Evolutionary conservation across 2,888 invertebrate species (phyloP), one percentile per base, ranked within the genome.

Genomic region (Portevinia maculata): DNA sequence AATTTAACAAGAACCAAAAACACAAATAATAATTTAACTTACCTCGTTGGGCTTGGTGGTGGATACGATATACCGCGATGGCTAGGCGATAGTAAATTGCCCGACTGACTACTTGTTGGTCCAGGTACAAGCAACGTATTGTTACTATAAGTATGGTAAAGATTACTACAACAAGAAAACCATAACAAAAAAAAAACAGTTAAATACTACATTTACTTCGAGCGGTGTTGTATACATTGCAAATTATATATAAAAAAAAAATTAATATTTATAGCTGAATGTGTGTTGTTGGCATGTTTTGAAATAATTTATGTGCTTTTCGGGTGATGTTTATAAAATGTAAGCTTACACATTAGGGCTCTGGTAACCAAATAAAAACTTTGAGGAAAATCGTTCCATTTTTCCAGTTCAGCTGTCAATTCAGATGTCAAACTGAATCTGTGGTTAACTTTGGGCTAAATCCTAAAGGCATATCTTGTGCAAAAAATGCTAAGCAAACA

Each of bases 61-160:
- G 96, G 96, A 89, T 96, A 96, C 84, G 96, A 96, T 78, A 94
- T 94, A 78, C 96, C 96, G 86, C 94, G 92, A 87, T 93, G 93
- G 86, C 93, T 93, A 8, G 94, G 92, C 87, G 92, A 93, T 86
- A 92, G 89, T 88, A 89, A 89, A 87, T 88, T 90, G 86, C 88
- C 90, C 86, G 90, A 90, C 86, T 89, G 89, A 87, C 89, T 89
- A 85, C 88, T 89, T 74, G 90, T 90, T 79, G 89, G 88, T 86
- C 91, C 92, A 84, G 93, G 93, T 87, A 93, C 93, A 86, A 91
- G 92, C 85, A 92, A 90, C 76, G 92, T 92, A 88, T 92, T 92
- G 87, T 92, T 92, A 88, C 90, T 90, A 90, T 89, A 90, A 90
- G 88, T 88, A 89, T 88, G 88, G 86, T 88, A 90, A 88, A 90